phyloP scores from a whole-genome alignment of 2,888 invertebrate genomes.

The Drosophila nr. perissopoda region DNA sequence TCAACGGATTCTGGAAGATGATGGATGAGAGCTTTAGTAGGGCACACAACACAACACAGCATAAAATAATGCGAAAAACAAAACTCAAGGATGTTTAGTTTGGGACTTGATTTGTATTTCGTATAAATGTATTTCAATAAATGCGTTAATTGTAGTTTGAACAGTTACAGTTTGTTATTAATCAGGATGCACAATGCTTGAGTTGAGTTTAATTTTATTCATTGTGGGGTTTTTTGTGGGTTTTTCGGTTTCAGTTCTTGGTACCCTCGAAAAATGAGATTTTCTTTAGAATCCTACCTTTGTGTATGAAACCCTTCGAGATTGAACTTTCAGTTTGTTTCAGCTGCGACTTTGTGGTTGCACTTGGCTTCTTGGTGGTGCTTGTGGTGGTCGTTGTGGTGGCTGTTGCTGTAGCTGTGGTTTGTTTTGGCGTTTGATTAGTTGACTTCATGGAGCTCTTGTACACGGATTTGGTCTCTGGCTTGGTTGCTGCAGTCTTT shows the following conservation, averaged over 20 bases:
- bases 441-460: slow-evolving; percentile 60
- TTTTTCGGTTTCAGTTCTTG: slow-evolving; percentile 84
- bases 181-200: slow-evolving; percentile 47
- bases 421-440: slow-evolving; percentile 17
- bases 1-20: slow-evolving; percentile 80
- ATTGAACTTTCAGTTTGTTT: slow-evolving; percentile 72
- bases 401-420: slow-evolving; percentile 11
- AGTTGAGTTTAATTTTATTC: slow-evolving; percentile 42
- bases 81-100: slow-evolving; percentile 56
- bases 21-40: slow-evolving; percentile 53
- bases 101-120: slow-evolving; percentile 69
- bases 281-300: slow-evolving; percentile 89
- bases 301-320: slow-evolving; percentile 85
- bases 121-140: slow-evolving; percentile 50
- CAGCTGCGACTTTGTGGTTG: slow-evolving; percentile 45
- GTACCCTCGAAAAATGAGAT: slow-evolving; percentile 91
- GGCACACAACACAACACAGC: not conserved
- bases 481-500: slow-evolving; percentile 8
- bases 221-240: slow-evolving; percentile 6
- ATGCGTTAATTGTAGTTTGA: slow-evolving; percentile 72
- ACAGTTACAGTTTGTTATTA: slow-evolving; percentile 52
- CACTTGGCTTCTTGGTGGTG: slow-evolving; percentile 21
- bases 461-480: slow-evolving; percentile 30
- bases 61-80: slow-evolving; percentile 46
- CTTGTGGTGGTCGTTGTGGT: slow-evolving; percentile 16